Evolutionary conservation across 2,797 vertebrate species (phyloP), one percentile per base, ranked within the genome.

Genomic region (Platyrinchus mystaceus): DNA sequence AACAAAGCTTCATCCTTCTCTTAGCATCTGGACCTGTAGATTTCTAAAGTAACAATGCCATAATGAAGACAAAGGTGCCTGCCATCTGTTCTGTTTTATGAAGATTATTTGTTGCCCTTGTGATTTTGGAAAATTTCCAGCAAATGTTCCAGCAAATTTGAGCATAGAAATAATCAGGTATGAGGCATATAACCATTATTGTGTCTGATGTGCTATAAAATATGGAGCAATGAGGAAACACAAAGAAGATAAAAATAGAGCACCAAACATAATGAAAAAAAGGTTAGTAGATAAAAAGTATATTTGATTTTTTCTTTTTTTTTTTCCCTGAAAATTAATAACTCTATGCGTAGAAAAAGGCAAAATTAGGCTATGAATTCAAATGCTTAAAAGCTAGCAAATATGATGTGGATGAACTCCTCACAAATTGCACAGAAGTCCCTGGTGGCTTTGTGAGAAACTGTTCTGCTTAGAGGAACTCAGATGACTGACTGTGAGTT

Each of bases 51-150:
- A 90, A 67, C 55, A 93, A 59, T 79, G 67, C 28, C 56, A 41
- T 59, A 70, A 88, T 66, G 84, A 84, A 90, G 74, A 79, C 50
- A 93, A 95, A 91, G 86, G 59, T 89, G 49, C 23, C 41, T 66
- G 36, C 66, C 87, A 94, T 90, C 88, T 95, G 88, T 76, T 87
- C 67, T 89, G 16, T 63, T 95, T 74, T 84, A 63, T 74, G 60
- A 82, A 77, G 56, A 84, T 73, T 94, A 79, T 90, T 94, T 95
- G 34, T 69, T 88, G 39, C 50, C 30, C 55, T 79, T 80, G 37
- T 75, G 69, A 64, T 90, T 67, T 41, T 88, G 85, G 80, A 74
- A 90, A 64, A 9, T 79, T 90, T 87, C 73, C 93, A 94, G 63
- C 26, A 89, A 91, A 90, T 55, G 62, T 62, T 86, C 32, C 58